Conservation (phyloP, 1,140 invertebrate species). For the Pteromalus puparum region DNA sequence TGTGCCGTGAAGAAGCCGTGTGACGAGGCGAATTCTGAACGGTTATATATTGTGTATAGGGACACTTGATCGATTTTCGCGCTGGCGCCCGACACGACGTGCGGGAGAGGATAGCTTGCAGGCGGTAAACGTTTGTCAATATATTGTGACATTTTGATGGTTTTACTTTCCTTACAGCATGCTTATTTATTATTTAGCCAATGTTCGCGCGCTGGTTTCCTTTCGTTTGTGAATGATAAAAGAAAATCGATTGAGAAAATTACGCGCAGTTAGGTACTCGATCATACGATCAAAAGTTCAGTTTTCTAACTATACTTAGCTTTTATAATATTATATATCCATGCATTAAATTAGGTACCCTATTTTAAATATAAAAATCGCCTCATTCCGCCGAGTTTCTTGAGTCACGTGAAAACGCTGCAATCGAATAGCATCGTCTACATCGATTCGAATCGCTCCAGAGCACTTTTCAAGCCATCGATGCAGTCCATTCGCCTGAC, state of each 20-base stretch:
- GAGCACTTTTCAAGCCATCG: neutral
- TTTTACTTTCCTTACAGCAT: neutral
- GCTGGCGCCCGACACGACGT: too few species aligned
- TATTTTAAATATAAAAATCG: too few species aligned
- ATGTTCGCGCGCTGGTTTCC: neutral
- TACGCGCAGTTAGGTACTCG: neutral
- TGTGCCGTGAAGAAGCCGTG: neutral
- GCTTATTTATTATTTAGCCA: too few species aligned
- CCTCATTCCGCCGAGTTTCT: too few species aligned
- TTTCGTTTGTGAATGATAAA: neutral
- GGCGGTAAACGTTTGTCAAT: neutral
- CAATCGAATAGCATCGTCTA: too few species aligned
- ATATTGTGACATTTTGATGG: neutral
- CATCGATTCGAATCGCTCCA: neutral
- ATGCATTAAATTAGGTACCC: neutral
- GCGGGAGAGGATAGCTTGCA: too few species aligned
- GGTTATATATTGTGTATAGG: neutral
- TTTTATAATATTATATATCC: neutral
- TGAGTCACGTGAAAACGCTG: too few species aligned
- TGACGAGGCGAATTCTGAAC: neutral
- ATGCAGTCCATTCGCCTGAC: neutral
- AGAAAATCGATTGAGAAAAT: neutral
- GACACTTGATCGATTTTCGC: neutral
- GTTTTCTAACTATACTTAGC: too few species aligned
- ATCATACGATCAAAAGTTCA: neutral